These are phyloP conservation scores for Diploscapter pachys DNA, from an alignment of 1,140 invertebrate genomes.

Conservation along the genomic window DNA sequence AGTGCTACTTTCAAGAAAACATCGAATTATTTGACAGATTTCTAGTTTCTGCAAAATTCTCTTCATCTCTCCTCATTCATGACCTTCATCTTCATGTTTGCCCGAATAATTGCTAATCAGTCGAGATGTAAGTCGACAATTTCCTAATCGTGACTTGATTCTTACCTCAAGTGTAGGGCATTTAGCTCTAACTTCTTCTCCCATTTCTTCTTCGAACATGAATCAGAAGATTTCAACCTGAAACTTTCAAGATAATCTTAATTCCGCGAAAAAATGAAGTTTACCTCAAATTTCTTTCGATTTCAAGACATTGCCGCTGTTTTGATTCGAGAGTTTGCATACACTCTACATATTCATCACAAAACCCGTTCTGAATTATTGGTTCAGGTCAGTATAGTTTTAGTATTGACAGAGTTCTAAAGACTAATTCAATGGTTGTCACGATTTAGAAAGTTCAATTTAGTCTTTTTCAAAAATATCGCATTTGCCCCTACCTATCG, in stretches of 20 bases:
- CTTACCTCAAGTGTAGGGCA: constrained; percentile 31
- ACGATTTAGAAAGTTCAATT: no score
- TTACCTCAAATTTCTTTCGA: constrained; percentile 23
- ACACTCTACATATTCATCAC: constrained; percentile 27
- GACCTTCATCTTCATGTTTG: not conserved
- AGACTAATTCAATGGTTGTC: no score
- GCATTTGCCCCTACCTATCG: no score
- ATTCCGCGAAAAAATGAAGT: no score
- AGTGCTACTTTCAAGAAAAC: no score
- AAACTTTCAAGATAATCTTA: not conserved
- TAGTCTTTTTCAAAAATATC: no score
- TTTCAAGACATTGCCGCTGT: constrained; percentile 22
- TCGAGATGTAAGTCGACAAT: constrained; percentile 7
- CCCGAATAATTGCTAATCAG: not conserved
- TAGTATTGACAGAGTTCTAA: no score
- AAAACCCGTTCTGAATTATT: not conserved
- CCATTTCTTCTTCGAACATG: constrained; percentile 21
- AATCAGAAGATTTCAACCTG: constrained; percentile 8
- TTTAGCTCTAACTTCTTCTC: constrained; percentile 29
- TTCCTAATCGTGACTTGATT: constrained; percentile 2
- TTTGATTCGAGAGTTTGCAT: constrained; percentile 28
- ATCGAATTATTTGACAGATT: not conserved
- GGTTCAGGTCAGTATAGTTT: no score
- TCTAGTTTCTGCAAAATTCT: not conserved
- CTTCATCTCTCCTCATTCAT: not conserved